A percentile compares a stretch with the other conserved stretches of the same genome.
Evolutionary conservation across 2,797 vertebrate species (phyloP).

Genomic region (Enteromius afrohamiltoni): DNA sequence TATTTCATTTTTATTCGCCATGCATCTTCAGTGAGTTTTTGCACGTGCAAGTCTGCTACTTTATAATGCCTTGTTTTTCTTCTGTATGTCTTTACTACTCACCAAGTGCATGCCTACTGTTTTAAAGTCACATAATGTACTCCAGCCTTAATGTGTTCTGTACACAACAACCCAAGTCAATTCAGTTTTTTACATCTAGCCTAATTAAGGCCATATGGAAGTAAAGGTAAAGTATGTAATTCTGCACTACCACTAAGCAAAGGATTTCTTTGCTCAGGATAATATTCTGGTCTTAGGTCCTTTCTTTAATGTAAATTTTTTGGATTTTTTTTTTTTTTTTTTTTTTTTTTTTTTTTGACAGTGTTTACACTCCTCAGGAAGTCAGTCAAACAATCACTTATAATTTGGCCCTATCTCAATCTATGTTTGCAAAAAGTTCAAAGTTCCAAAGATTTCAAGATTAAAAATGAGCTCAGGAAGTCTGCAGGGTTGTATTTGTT

Average conservation of each 20-base stretch:
- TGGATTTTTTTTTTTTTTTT: not conserved
- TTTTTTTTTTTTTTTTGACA: not conserved
- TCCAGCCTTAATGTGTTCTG: not conserved
- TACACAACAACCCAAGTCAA: slow-evolving; percentile 1
- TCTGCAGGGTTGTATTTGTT: not conserved
- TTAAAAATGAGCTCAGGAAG: not conserved
- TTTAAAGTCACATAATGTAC: not conserved
- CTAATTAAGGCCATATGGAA: not conserved
- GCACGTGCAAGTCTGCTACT: too few species aligned
- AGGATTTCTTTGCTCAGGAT: not conserved
- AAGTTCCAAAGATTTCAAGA: not conserved
- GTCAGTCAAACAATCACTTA: not conserved
- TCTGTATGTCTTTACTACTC: not conserved
- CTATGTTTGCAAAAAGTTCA: not conserved
- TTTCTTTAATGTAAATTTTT: not conserved
- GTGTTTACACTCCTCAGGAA: slow-evolving; percentile 9
- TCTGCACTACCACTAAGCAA: not conserved
- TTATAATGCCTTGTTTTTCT: not conserved
- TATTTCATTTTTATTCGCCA: not conserved
- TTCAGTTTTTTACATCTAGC: slow-evolving; percentile 8
- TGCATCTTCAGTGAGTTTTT: too few species aligned
- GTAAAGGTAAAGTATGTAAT: slow-evolving; percentile 1
- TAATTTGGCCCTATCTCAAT: not conserved
- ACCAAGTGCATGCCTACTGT: not conserved
- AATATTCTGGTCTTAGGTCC: not conserved